Evolutionary conservation across 2,888 invertebrate species (phyloP).

Genomic region (Dexiosoma caninum): DNA sequence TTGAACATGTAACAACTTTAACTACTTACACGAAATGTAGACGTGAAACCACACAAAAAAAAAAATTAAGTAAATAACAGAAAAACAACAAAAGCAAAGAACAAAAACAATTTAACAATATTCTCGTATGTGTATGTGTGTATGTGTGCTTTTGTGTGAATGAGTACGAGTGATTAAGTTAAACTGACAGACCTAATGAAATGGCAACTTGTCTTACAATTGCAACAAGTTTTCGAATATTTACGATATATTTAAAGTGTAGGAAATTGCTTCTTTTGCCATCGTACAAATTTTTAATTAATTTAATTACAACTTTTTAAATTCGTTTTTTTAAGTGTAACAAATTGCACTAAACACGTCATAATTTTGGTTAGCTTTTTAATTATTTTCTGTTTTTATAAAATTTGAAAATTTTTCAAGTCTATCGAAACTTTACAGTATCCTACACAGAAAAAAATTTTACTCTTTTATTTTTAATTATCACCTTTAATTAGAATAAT

Average conservation of each 20-base stretch:
- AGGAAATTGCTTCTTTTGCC: background rate
- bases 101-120: background rate
- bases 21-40: conserved; percentile 51
- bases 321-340: background rate
- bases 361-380: too few species aligned
- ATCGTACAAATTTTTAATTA: background rate
- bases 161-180: background rate
- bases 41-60: conserved; percentile 14
- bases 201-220: conserved; percentile 39
- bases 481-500: too few species aligned
- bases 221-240: background rate
- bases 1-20: conserved; percentile 64
- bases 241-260: background rate
- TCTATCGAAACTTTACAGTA: too few species aligned
- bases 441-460: too few species aligned
- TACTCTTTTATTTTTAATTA: too few species aligned
- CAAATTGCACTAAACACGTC: too few species aligned
- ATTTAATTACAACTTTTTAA: background rate
- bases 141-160: background rate
- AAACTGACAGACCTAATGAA: conserved; percentile 53
- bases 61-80: background rate
- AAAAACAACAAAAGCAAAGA: background rate
- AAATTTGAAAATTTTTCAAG: too few species aligned
- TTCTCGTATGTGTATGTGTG: background rate
- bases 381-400: too few species aligned